These are phyloP conservation scores for Drosophila ambigua DNA, from an alignment of 1,140 invertebrate genomes.

Conservation along the genomic window DNA sequence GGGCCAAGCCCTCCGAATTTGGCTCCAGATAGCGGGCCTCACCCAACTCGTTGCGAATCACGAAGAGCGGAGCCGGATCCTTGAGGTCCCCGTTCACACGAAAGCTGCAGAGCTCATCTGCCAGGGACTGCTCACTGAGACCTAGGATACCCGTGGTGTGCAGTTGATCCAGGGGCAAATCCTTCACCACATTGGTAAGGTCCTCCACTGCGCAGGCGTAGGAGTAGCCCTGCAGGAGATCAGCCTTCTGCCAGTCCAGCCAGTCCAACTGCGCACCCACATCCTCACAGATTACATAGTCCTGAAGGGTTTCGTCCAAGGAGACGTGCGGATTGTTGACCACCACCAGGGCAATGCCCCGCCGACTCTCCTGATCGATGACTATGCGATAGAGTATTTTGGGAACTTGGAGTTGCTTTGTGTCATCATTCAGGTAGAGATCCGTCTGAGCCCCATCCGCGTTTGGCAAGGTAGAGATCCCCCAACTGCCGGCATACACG, in stretches of 20 bases:
- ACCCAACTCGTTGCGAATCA: conserved; percentile 35
- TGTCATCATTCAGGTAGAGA: conserved; percentile 84
- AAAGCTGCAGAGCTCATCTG: conserved; percentile 46
- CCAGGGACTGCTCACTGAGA: conserved; percentile 27
- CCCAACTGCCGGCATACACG: conserved; percentile 86
- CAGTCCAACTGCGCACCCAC: conserved; percentile 84
- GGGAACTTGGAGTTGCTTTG: conserved; percentile 84
- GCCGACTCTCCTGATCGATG: conserved; percentile 83
- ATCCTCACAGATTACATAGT: conserved; percentile 85
- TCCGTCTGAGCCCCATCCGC: conserved; percentile 73
- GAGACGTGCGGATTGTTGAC: conserved; percentile 86
- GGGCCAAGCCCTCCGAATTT: conserved; percentile 46
- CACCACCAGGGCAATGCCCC: conserved; percentile 85
- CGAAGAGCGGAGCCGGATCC: conserved; percentile 64
- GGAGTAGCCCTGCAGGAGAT: conserved; percentile 86
- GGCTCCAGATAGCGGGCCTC: conserved; percentile 59
- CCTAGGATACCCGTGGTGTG: conserved; percentile 56
- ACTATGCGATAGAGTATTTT: conserved; percentile 86
- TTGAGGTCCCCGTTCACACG: conserved; percentile 63
- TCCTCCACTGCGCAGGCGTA: conserved; percentile 88
- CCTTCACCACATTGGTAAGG: conserved; percentile 85
- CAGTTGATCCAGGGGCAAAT: conserved; percentile 71
- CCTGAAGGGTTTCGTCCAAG: conserved; percentile 61
- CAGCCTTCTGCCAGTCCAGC: conserved; percentile 84
- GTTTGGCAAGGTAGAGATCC: conserved; percentile 84